A percentile compares a stretch with the other conserved stretches of the same genome.
Conservation (phyloP, 2,888 invertebrate species). For the Amblyjoppa proteus region DNA sequence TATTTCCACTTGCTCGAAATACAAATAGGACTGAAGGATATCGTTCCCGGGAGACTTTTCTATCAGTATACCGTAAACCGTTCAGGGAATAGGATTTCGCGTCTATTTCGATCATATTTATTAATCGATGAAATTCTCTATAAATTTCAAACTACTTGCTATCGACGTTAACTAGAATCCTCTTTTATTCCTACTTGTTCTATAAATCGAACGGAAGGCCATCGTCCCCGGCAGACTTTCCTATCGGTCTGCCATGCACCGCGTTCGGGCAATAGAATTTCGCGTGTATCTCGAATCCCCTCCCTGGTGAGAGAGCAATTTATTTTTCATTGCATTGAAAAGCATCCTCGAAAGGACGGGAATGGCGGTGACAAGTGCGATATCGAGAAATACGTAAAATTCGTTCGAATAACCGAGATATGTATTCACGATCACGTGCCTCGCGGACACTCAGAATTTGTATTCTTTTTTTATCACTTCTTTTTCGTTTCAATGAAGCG, state of each 20-base stretch:
- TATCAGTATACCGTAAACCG: too few relatives aligned
- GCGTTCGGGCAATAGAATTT: not conserved
- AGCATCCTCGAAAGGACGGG: not conserved
- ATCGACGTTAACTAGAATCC: not conserved
- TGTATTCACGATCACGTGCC: slow-evolving; percentile 18
- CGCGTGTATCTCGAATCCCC: not conserved
- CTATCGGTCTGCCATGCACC: not conserved
- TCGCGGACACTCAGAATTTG: slow-evolving; percentile 9
- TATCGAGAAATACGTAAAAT: slow-evolving; percentile 18
- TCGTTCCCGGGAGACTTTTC: not conserved
- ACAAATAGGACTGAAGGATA: not conserved
- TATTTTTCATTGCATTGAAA: slow-evolving; percentile 23
- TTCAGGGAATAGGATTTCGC: too few relatives aligned
- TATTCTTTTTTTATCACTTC: not conserved
- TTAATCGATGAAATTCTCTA: not conserved
- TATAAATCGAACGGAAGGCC: not conserved
- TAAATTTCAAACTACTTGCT: not conserved
- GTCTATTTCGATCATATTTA: not conserved
- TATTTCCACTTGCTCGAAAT: not conserved
- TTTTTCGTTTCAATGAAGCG: not conserved
- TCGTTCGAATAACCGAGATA: slow-evolving; percentile 6
- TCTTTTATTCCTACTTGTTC: not conserved
- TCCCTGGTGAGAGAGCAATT: not conserved
- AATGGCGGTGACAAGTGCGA: slow-evolving; percentile 4
- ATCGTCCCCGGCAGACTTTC: not conserved